Conservation (phyloP, 2,797 vertebrate genomes). For the Mus spretus region DNA sequence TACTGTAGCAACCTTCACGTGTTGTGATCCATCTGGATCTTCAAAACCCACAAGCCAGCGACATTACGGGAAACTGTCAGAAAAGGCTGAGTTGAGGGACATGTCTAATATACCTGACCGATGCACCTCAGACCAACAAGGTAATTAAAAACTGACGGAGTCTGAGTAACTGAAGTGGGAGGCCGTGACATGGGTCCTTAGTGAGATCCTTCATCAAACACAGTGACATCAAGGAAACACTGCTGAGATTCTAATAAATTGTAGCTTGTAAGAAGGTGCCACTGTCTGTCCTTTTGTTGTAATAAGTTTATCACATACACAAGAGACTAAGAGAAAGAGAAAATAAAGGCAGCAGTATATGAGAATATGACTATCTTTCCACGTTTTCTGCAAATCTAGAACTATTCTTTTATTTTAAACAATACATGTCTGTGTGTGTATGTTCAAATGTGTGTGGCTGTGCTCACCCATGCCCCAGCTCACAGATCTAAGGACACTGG, state of each 20-base stretch:
- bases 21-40: not conserved
- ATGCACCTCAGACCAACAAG: not conserved
- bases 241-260: not conserved
- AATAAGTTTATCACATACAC: not conserved
- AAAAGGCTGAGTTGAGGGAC: not conserved
- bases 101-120: not conserved
- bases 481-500: not conserved
- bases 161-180: not conserved
- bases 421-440: not conserved
- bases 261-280: not conserved
- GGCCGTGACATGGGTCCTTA: not conserved
- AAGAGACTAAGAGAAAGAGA: not conserved
- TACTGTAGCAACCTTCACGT: not conserved
- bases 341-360: not conserved
- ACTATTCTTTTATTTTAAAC: not conserved
- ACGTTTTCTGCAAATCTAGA: constrained; percentile 6
- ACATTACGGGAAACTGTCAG: not conserved
- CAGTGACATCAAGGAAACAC: not conserved
- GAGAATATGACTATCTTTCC: not conserved
- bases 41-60: not conserved
- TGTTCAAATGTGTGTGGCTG: not conserved
- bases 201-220: not conserved
- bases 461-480: too few species aligned
- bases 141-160: constrained; percentile 24
- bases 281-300: not conserved